Evolutionary conservation across 2,113 vertebrate genomes (phyloP).

Genomic region (Rutilus rutilus): DNA sequence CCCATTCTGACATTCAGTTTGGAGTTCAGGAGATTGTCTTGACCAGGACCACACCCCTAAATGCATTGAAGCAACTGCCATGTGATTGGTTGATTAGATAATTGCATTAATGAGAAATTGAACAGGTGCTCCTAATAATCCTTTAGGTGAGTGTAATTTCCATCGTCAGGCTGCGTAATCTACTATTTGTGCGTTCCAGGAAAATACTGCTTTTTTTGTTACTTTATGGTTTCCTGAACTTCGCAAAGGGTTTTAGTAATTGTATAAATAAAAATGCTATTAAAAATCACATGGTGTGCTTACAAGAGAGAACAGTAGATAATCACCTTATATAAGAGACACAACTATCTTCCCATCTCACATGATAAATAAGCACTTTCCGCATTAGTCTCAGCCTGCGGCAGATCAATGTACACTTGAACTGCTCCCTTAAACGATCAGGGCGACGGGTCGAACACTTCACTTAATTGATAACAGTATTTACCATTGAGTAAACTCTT

Average conservation of each 20-base stretch:
- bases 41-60: too few species aligned
- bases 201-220: neutral
- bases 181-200: neutral
- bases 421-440: neutral
- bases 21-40: too few species aligned
- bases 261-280: neutral
- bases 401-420: neutral
- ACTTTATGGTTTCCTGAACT: neutral
- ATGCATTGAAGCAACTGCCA: too few species aligned
- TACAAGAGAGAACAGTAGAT: neutral
- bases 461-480: conserved; percentile 23
- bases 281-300: neutral
- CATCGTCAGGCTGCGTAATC: too few species aligned
- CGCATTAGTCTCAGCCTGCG: neutral
- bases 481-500: neutral
- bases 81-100: too few species aligned
- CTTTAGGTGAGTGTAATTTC: too few species aligned
- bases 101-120: too few species aligned
- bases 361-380: neutral
- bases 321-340: conserved; percentile 1
- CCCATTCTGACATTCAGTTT: too few species aligned
- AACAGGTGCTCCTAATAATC: too few species aligned
- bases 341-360: neutral
- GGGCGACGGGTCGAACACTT: neutral
- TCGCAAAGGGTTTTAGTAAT: neutral